phyloP scores from a whole-genome alignment of 2,888 invertebrate genomes.

The Gortyna flavago region DNA sequence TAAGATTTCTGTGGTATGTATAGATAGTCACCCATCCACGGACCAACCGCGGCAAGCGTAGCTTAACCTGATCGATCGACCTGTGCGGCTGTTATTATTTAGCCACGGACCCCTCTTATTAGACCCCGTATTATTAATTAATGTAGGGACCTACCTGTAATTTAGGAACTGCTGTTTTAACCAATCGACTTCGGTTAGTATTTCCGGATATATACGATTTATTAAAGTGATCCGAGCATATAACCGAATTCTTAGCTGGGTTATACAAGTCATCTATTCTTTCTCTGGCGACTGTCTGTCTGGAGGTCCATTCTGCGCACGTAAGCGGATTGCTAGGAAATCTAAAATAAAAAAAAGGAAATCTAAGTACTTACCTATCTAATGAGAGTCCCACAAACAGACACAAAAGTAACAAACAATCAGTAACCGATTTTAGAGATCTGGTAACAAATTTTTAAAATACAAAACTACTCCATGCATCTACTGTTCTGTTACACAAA shows the following conservation, averaged over 20 bases:
- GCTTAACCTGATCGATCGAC: no score
- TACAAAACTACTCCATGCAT: no score
- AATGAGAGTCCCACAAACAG: background rate
- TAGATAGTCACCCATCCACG: no score
- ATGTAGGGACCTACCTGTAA: no score
- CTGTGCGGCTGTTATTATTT: no score
- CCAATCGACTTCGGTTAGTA: background rate
- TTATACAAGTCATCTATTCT: conserved; percentile 1
- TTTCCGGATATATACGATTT: background rate
- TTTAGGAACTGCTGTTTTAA: conserved; percentile 6
- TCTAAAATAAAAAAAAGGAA: background rate
- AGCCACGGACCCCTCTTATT: no score
- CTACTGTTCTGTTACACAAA: no score
- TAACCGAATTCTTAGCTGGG: no score
- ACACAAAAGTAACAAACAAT: background rate
- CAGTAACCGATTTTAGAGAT: background rate
- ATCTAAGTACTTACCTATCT: background rate
- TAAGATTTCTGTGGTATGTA: no score
- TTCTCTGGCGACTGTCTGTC: conserved; percentile 4
- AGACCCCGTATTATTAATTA: background rate
- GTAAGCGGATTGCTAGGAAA: background rate
- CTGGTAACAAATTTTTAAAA: no score
- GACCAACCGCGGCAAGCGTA: no score
- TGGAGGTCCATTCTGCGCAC: background rate
- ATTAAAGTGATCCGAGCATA: no score